phyloP scores from a whole-genome alignment of 2,113 vertebrate genomes.

The Sylvia atricapilla region DNA sequence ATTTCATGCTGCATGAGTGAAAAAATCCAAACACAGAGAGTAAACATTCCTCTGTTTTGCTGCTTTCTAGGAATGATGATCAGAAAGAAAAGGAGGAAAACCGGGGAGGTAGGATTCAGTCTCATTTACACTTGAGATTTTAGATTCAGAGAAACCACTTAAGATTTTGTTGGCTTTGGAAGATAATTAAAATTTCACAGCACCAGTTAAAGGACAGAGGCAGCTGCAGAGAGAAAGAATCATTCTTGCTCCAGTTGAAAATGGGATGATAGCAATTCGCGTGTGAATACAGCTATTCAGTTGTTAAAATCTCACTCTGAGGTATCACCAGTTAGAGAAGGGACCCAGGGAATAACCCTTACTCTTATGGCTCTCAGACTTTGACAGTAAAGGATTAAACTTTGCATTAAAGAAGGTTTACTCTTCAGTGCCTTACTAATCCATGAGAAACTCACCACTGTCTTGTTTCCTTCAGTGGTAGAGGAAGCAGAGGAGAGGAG shows the following conservation, averaged over 20 bases:
- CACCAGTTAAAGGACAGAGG: background rate
- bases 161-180: background rate
- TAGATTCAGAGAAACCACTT: background rate
- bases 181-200: background rate
- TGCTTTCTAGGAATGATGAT: background rate
- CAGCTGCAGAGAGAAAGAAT: background rate
- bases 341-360: background rate
- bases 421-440: background rate
- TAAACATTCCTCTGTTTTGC: background rate
- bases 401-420: background rate
- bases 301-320: background rate
- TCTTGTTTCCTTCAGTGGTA: conserved; percentile 66
- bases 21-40: background rate
- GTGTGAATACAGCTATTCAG: background rate
- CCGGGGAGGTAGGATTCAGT: background rate
- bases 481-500: conserved; percentile 70
- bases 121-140: background rate
- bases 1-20: background rate
- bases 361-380: background rate
- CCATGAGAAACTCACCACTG: conserved; percentile 40
- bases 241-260: background rate
- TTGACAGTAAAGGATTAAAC: background rate
- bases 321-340: background rate
- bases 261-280: background rate
- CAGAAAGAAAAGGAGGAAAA: background rate